Evolutionary conservation across 2,888 invertebrate species (phyloP).

Genomic region (Diarsia dahlii): DNA sequence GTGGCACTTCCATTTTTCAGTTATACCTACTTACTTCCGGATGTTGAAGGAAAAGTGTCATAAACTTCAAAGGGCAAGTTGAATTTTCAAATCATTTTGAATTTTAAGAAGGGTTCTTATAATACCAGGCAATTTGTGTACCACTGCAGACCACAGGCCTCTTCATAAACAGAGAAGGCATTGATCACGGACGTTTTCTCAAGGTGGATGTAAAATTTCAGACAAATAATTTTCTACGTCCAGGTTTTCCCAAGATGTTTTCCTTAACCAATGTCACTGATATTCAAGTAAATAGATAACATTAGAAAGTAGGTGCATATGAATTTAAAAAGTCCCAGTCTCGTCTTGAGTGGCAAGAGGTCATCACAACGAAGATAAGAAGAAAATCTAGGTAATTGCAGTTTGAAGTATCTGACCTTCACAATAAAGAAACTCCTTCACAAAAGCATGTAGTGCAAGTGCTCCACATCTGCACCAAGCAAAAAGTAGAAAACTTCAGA

Average conservation of each 20-base stretch:
- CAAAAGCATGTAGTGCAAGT: constrained; percentile 4
- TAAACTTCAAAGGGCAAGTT: background rate
- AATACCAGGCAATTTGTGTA: background rate
- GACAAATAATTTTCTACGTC: background rate
- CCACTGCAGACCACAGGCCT: background rate
- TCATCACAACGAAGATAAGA: background rate
- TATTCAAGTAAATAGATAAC: background rate
- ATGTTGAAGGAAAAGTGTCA: background rate
- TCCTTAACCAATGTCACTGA: background rate
- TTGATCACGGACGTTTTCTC: background rate
- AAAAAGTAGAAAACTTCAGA: constrained; percentile 47
- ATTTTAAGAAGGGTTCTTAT: background rate
- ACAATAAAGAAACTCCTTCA: background rate
- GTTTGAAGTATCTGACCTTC: background rate
- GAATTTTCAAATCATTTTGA: background rate
- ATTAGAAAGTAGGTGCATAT: background rate
- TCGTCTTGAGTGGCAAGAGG: background rate
- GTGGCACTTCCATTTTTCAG: constrained; percentile 45
- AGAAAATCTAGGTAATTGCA: background rate
- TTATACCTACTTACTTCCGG: background rate
- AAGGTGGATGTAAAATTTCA: background rate
- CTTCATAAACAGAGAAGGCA: background rate
- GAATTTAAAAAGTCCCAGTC: background rate
- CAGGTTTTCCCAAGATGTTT: background rate
- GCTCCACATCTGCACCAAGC: constrained; percentile 6